Base-by-base conservation (phyloP, 2,113 vertebrate genomes). In the Mesitornis unicolor region DNA sequence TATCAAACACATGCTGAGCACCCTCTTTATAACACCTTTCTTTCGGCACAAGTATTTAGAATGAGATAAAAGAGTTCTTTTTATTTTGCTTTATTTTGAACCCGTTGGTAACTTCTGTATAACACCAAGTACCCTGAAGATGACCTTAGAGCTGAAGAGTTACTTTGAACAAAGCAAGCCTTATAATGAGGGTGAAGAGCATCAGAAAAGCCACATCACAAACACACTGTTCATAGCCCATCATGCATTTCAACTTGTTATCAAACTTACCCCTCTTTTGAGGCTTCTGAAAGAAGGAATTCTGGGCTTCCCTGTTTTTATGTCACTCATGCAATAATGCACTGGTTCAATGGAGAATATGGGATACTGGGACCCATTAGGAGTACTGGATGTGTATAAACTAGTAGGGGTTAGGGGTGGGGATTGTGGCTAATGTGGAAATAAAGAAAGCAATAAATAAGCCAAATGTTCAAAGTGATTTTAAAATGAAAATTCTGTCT, bases 221-320 rank as follows among this genome's bases (percentile, higher is more conserved):
- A 98, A 97, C 98, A 98, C 97, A 98, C 84, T 82, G 82, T 69
- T 96, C 96, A 97, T 96, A 98, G 97, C 97, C 98, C 98, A 97
- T 97, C 98, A 98, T 98, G 98, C 98, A 98, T 97, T 98, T 97
- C 73, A 96, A 97, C 95, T 97, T 93, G 73, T 97, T 89, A 96
- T 95, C 96, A 94, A 98, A 98, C 99, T 99, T 99, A 99, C 99
- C 99, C 98, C 98, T 99, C 98, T 98, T 98, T 98, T 99, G 93
- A 99, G 98, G 95, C 98, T 98, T 98, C 98, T 99, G 98, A 99
- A 98, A 98, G 99, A 99, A 97, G 99, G 98, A 97, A 99, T 98
- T 99, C 99, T 99, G 98, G 99, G 98, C 96, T 99, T 99, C 97
- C 98, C 98, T 97, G 98, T 98, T 98, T 98, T 99, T 98, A 99